These are phyloP conservation scores for Epinotia nisella DNA, from an alignment of 2,888 invertebrate species.

Conservation along the genomic window DNA sequence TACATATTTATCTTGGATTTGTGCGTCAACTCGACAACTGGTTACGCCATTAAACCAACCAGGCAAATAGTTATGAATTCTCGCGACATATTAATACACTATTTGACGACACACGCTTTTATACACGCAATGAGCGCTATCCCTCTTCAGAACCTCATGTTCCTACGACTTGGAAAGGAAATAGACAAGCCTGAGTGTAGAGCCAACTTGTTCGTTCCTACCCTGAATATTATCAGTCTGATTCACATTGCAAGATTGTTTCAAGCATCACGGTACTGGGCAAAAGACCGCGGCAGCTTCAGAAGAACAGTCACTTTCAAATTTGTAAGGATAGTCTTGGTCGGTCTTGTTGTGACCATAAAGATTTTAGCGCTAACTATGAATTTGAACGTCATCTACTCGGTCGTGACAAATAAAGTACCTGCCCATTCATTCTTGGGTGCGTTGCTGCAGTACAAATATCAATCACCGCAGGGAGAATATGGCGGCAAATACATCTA, in stretches of 20 bases:
- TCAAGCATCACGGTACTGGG: constrained; percentile 51
- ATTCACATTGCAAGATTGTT: constrained; percentile 51
- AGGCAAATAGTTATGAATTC: constrained; percentile 51
- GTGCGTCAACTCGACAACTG: constrained; percentile 51
- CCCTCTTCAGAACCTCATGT: constrained; percentile 53
- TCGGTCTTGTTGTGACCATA: constrained; percentile 52
- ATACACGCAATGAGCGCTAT: constrained; percentile 53
- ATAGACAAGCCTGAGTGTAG: constrained; percentile 51
- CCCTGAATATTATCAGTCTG: constrained; percentile 49
- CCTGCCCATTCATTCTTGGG: constrained; percentile 34
- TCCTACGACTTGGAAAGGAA: constrained; percentile 51
- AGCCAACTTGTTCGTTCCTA: constrained; percentile 49
- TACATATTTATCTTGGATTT: constrained; percentile 51
- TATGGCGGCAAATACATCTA: constrained; percentile 9
- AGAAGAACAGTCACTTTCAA: constrained; percentile 46
- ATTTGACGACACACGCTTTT: constrained; percentile 54
- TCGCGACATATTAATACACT: constrained; percentile 48
- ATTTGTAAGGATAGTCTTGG: constrained; percentile 51
- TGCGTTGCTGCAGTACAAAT: constrained; percentile 36
- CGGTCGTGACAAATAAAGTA: constrained; percentile 42
- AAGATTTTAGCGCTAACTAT: constrained; percentile 51
- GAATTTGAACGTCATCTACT: constrained; percentile 44
- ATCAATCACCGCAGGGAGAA: not conserved
- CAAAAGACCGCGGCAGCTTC: constrained; percentile 45
- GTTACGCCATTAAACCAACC: constrained; percentile 49